A percentile compares a stretch with the other conserved stretches of the same genome.
These are phyloP conservation scores for Saturnia pavonia DNA, from an alignment of 2,888 invertebrate genomes.

Conservation along the genomic window DNA sequence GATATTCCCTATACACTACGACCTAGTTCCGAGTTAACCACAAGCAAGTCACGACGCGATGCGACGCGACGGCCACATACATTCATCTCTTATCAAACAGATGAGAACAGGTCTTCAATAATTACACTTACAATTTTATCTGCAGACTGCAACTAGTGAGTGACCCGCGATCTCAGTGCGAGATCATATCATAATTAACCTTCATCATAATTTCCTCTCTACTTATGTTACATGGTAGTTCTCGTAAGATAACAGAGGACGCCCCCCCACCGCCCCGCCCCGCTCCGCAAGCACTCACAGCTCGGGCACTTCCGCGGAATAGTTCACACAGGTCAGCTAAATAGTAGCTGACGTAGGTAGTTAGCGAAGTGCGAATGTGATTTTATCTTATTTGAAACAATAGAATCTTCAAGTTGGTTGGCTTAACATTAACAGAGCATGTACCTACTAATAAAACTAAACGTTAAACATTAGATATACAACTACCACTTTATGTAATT, in stretches of 20 bases:
- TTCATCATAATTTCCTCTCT: neutral
- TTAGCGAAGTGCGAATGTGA: neutral
- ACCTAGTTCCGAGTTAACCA: too few species aligned
- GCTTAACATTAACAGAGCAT: too few species aligned
- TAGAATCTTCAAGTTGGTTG: neutral
- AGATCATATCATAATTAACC: neutral
- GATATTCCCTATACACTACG: too few species aligned
- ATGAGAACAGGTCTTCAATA: too few species aligned
- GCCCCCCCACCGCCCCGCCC: neutral
- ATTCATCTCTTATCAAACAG: too few species aligned
- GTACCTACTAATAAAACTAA: too few species aligned
- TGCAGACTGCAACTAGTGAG: neutral
- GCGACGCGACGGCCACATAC: too few species aligned
- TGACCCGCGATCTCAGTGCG: neutral
- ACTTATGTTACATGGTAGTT: neutral
- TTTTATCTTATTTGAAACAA: neutral
- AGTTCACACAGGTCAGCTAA: neutral
- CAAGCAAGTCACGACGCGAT: too few species aligned
- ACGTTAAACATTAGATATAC: too few species aligned
- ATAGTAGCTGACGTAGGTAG: neutral
- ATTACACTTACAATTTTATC: too few species aligned
- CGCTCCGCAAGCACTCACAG: neutral
- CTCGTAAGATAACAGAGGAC: neutral
- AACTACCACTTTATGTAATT: too few species aligned
- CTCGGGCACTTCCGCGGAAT: conserved; percentile 4